phyloP scores from a whole-genome alignment of 1,140 invertebrate genomes.

The Atopsyche davidsoni region DNA sequence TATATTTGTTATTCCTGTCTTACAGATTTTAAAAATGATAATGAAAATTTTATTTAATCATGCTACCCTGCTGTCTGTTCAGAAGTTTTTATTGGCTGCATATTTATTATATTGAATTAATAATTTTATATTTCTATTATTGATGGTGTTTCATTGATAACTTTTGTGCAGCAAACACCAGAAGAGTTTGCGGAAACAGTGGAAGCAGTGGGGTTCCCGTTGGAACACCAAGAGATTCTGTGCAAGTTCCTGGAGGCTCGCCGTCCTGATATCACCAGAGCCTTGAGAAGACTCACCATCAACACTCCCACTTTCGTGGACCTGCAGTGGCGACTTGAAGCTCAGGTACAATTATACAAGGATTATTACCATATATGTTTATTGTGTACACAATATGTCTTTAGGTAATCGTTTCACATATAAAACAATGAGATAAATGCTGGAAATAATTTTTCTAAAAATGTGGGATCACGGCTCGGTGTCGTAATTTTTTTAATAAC shows the following conservation, averaged over 20 bases:
- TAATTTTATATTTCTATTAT: neutral
- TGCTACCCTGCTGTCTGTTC: too few species aligned
- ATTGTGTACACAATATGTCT: too few species aligned
- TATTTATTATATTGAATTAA: neutral
- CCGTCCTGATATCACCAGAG: constrained; percentile 6
- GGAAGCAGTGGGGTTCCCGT: constrained; percentile 4
- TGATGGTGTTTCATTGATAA: neutral
- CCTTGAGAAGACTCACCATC: constrained; percentile 10
- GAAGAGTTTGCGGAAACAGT: constrained; percentile 15
- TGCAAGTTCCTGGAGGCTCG: constrained; percentile 14
- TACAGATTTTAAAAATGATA: too few species aligned
- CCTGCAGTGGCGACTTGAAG: constrained; percentile 25
- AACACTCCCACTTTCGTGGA: constrained; percentile 14
- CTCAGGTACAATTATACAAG: constrained; percentile 22
- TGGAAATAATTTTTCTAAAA: too few species aligned
- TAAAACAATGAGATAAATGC: too few species aligned
- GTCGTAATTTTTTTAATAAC: too few species aligned
- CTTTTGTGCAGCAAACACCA: constrained; percentile 18
- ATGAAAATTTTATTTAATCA: too few species aligned
- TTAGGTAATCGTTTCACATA: too few species aligned
- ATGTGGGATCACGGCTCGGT: too few species aligned
- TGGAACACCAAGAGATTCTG: constrained; percentile 11
- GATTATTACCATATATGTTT: too few species aligned
- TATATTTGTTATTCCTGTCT: too few species aligned
- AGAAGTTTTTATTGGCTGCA: too few species aligned